These are phyloP conservation scores for Spinus olivaceus DNA, from an alignment of 2,797 vertebrate genomes.

Conservation along the genomic window DNA sequence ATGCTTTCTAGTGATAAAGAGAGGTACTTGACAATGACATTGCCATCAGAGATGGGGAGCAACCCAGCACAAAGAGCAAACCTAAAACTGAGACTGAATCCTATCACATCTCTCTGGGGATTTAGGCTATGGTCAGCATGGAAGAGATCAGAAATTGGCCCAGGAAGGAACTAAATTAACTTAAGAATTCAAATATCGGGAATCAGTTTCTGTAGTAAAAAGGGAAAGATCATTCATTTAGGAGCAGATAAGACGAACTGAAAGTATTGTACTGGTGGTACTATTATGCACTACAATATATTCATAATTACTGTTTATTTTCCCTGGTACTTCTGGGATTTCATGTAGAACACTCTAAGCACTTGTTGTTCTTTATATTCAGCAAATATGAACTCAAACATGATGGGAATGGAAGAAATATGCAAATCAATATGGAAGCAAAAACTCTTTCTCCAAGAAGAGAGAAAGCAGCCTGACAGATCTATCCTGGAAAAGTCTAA, in stretches of 20 bases:
- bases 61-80: not conserved
- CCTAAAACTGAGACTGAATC: not conserved
- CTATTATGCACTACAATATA: not conserved
- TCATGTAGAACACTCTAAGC: not conserved
- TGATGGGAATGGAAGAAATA: not conserved
- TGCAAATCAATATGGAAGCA: not conserved
- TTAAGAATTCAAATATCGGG: not conserved
- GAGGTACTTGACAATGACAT: not conserved
- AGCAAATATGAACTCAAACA: not conserved
- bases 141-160: not conserved
- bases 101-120: not conserved
- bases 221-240: not conserved
- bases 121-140: not conserved
- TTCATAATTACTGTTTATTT: not conserved
- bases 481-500: not conserved
- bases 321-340: not conserved
- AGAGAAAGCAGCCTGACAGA: not conserved
- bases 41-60: not conserved
- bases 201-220: not conserved
- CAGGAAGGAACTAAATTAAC: not conserved
- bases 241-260: not conserved
- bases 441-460: not conserved
- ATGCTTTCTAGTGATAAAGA: not conserved
- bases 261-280: not conserved
- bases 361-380: not conserved